Evolutionary conservation across 2,888 invertebrate species (phyloP), one percentile per base, ranked within the genome.

Genomic region (Isoperla grammatica): DNA sequence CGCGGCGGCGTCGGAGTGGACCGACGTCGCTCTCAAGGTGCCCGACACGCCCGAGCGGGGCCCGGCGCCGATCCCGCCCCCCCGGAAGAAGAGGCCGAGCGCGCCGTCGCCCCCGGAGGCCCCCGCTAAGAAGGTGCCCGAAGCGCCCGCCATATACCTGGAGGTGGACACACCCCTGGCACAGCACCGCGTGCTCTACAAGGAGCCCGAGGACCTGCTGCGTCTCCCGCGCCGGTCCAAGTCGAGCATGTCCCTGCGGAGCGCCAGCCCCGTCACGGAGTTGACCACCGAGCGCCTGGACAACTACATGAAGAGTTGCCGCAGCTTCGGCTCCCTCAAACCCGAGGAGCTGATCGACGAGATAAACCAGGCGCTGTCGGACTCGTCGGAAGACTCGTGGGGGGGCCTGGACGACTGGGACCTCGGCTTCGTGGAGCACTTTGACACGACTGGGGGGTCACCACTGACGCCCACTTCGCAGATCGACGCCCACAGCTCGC

Each of bases 371-470:
- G 65, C 66, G 20, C 62, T 65, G 23, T 59, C 66, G 53, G 68
- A 68, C 19, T 70, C 70, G 2, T 74, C 74, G 59, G 70, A 73
- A 13, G 76, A 76, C 62, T 76, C 76, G 62, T 75, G 78, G 65
- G 76, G 75, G 37, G 75, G 74, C 45, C 68, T 76, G 56, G 77
- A 79, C 66, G 78, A 78, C 67, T 79, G 79, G 78, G 78, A 77
- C 64, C 65, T 78, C 20, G 73, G 74, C 15, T 72, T 78, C 37
- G 72, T 76, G 39, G 76, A 77, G 67, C 75, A 77, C 68, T 66
- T 65, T 56, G 65, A 64, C 55, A 64, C 61, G 11, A 49, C 23
- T 4, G 49, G 49, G 2, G 15, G 23, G 13, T 29, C 49, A n/a
- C 53, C 53, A 12, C 13, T 53, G 53, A 53, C 53, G 40, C 53